Conservation (phyloP, 1,140 invertebrate species). For the Armadillidium nasatum region DNA sequence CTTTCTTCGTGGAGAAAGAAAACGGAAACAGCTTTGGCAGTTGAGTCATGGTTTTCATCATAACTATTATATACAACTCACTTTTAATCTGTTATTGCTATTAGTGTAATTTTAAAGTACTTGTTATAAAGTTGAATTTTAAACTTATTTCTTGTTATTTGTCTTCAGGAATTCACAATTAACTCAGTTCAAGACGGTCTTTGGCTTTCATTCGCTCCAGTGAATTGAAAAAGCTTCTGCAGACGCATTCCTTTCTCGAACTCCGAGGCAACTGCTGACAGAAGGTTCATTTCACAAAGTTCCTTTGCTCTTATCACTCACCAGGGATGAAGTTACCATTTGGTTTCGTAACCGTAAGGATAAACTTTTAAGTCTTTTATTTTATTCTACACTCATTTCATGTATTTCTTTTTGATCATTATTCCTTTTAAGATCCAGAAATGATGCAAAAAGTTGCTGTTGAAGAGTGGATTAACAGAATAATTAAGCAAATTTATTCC, state of each 20-base stretch:
- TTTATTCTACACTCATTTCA: neutral
- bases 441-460: constrained; percentile 35
- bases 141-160: neutral
- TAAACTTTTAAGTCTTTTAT: constrained; percentile 8
- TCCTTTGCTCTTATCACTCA: constrained; percentile 49
- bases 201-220: constrained; percentile 47
- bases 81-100: neutral
- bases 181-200: constrained; percentile 48
- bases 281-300: constrained; percentile 46
- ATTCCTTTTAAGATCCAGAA: constrained; percentile 43
- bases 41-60: neutral
- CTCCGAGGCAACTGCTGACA: constrained; percentile 46
- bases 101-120: neutral
- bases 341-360: constrained; percentile 48
- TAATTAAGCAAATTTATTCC: constrained; percentile 46
- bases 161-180: constrained; percentile 36
- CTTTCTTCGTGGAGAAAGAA: too few relatives aligned
- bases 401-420: neutral
- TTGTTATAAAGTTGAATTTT: neutral
- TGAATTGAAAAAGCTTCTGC: constrained; percentile 48
- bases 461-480: constrained; percentile 46
- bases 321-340: constrained; percentile 49
- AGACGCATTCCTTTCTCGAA: constrained; percentile 46
- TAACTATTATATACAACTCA: neutral
- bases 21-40: neutral